A percentile compares a stretch with the other conserved stretches of the same genome.
Conservation (phyloP, 2,113 vertebrate genomes). For the Siniperca knerii region DNA sequence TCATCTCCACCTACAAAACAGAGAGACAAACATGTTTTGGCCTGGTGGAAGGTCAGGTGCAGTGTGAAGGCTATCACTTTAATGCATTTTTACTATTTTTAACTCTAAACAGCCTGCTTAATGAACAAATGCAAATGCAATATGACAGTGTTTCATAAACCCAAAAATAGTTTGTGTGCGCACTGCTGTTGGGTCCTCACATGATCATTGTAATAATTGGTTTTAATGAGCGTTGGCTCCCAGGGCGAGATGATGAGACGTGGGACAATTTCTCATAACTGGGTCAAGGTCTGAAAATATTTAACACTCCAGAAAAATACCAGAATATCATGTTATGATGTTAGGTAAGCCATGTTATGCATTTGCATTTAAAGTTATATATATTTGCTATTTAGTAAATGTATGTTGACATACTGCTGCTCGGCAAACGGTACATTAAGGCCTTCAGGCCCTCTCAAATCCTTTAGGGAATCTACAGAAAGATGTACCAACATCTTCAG, state of each 20-base stretch:
- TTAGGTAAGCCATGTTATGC: neutral
- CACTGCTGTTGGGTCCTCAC: neutral
- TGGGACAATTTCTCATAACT: constrained; percentile 27
- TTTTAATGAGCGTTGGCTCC: constrained; percentile 54
- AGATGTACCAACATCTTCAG: neutral
- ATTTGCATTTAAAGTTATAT: neutral
- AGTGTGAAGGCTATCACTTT: neutral
- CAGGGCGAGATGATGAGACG: constrained; percentile 37
- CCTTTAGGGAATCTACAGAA: neutral
- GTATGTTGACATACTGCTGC: neutral
- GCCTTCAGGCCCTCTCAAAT: neutral
- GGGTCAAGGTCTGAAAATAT: constrained; percentile 41
- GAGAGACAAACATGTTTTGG: neutral
- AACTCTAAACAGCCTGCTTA: neutral
- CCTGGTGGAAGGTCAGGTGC: neutral
- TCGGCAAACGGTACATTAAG: neutral
- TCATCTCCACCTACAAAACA: neutral
- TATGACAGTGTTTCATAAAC: constrained; percentile 29
- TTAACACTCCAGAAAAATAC: constrained; percentile 13
- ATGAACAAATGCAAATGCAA: constrained; percentile 18
- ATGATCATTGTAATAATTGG: constrained; percentile 41
- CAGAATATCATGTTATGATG: neutral
- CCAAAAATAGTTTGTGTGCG: constrained; percentile 6
- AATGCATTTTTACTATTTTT: neutral
- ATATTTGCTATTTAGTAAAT: neutral